These are phyloP conservation scores for Parasteatoda lunata DNA, from an alignment of 2,888 invertebrate genomes.

Conservation along the genomic window DNA sequence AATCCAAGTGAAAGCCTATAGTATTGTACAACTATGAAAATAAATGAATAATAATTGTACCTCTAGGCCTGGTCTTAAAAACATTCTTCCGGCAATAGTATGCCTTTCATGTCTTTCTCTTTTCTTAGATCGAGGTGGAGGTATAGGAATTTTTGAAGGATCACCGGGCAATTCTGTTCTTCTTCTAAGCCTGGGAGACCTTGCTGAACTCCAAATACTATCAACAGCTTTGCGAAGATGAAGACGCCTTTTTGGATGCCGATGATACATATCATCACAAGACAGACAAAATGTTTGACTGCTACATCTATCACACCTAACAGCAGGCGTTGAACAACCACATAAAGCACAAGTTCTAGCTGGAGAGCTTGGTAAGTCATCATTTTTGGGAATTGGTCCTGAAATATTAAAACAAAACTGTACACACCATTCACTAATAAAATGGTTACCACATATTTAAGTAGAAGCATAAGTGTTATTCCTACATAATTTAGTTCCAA, in stretches of 20 bases:
- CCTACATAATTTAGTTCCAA: no score
- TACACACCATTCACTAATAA: no score
- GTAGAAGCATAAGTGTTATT: no score
- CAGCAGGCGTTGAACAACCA: conserved; percentile 86
- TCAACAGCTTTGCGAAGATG: conserved; percentile 83
- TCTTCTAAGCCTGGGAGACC: conserved; percentile 36
- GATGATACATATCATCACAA: conserved; percentile 95
- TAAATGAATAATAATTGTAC: conserved; percentile 4
- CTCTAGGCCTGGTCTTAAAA: conserved; percentile 55
- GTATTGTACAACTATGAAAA: not conserved
- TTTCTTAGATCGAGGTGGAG: conserved; percentile 80
- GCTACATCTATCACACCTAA: conserved; percentile 87
- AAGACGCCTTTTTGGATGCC: conserved; percentile 89
- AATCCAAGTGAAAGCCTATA: not conserved
- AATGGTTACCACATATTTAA: no score
- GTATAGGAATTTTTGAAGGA: conserved; percentile 74
- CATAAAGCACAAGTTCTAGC: conserved; percentile 88
- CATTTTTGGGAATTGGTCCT: conserved; percentile 56
- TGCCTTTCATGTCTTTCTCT: conserved; percentile 52
- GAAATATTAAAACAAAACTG: not conserved
- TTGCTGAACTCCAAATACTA: conserved; percentile 44
- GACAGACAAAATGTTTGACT: conserved; percentile 90
- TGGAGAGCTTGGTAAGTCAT: conserved; percentile 71
- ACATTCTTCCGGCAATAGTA: conserved; percentile 45
- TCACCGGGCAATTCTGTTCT: conserved; percentile 64